Base-by-base conservation (phyloP, 2,113 vertebrate species). In the Lanius collurio region DNA sequence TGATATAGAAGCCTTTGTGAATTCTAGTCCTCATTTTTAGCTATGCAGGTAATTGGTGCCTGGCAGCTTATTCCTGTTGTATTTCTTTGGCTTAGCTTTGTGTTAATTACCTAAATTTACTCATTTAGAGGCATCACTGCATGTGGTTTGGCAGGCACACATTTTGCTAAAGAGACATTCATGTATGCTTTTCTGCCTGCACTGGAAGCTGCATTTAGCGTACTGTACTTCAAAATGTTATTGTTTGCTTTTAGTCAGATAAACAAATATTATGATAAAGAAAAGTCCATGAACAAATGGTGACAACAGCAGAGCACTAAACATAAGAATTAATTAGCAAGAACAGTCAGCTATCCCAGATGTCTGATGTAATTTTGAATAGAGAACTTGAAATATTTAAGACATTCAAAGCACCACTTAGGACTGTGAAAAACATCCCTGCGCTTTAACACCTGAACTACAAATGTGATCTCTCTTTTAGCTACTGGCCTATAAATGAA, bases 221-320 rank as follows among this genome's bases (percentile, higher is more conserved):
- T 85, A 57, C 39, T 83, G 80, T 91, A 94, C 46, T 96, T 97
- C 89, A 96, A 89, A 94, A 96, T 95, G 82, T 97, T 96, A 82
- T 80, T 96, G 93, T 97, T 97, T 96, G 94, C 87, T 97, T 98
- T 97, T 95, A 96, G 83, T 96, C 88, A 96, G 93, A 96, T 64
- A 96, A 98, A 96, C 95, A 98, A 98, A 97, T 97, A 97, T 97
- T 97, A 89, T 94, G 95, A 92, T 97, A 94, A 98, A 92, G 83
- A 95, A 96, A 96, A 96, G 93, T 83, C 89, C 93, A 83, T 55
- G 94, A 98, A 96, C 97, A 97, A 98, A 96, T 96, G 91, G 73
- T 94, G 94, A 93, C 83, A 98, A 94, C 77, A 96, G 86, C 89
- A 94, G 84, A 97, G 83, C 76, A 95, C 88, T 97, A 97, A 97